Base-by-base conservation (phyloP, 2,888 invertebrate genomes). In the Panopea generosa region DNA sequence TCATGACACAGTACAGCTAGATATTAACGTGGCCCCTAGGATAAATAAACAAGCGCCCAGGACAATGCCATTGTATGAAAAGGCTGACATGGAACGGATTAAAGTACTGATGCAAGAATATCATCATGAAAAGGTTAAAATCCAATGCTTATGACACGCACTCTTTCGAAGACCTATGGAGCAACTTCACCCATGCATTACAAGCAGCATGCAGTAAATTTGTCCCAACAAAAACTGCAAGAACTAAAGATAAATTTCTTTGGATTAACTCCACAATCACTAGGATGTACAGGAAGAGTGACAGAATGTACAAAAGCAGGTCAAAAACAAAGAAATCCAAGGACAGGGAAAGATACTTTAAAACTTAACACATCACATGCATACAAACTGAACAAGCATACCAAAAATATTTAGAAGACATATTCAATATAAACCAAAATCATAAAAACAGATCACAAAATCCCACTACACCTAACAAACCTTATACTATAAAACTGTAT, bases 401-500 rank as follows among this genome's bases (percentile, higher is more conserved):
- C 27, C 43, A 70, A 50, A 50, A 24, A 40, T 66, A 62, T 24
- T 22, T 70, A 29, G 49, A 61, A 70, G 70, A 62, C 18, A 62
- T 62, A 16, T 56, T 70, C 1, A 47, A 62, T n/a, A 22, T 70
- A 6, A 62, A 70, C 38, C 16, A 22, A 9, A 33, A 33, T 33
- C 33, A 45, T 9, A 16, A 45, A 45, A 38, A 14, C 18, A 16
- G 3, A 26, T n/a, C 52, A 24, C 3, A 59, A 40, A 26, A 38
- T 11, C 33, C 52, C 9, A 18, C 27, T 18, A 57, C 22, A 40
- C 45, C 50, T 9, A 55, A 45, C 16, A 60, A 22, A 60, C 60
- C 52, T 6, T 60, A 45, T 49, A 65, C 45, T 43, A 63, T 68
- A 56, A 74, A 63, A 26, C 38, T 68, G n/a, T 74, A 68, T 26